Evolutionary conservation across 2,888 invertebrate species (phyloP).

Genomic region (Tetropium fuscum): DNA sequence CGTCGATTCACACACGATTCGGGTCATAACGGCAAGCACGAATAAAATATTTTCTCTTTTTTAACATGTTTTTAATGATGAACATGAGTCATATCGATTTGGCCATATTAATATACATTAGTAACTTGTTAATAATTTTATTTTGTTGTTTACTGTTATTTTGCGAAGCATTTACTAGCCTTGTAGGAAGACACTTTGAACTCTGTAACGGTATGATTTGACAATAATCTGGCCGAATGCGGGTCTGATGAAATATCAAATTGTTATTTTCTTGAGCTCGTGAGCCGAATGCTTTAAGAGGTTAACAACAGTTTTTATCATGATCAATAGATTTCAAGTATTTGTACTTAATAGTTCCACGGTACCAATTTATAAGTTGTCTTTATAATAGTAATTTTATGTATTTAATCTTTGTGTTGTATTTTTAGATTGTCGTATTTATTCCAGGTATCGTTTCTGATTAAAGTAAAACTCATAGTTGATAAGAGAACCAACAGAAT

Average conservation of each 20-base stretch:
- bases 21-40: neutral
- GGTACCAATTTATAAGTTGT: slow-evolving; percentile 30
- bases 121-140: slow-evolving; percentile 14
- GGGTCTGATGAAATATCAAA: neutral
- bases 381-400: slow-evolving; percentile 25
- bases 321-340: slow-evolving; percentile 56
- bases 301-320: slow-evolving; percentile 22
- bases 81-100: neutral
- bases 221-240: slow-evolving; percentile 14
- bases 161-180: slow-evolving; percentile 9
- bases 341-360: slow-evolving; percentile 53
- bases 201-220: slow-evolving; percentile 6
- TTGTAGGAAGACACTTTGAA: neutral
- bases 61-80: neutral
- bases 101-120: neutral
- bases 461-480: slow-evolving; percentile 25
- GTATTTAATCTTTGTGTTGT: slow-evolving; percentile 32
- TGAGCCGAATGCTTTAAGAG: slow-evolving; percentile 3
- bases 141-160: slow-evolving; percentile 17
- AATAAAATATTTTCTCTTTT: neutral
- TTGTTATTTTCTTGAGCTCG: neutral
- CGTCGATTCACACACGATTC: neutral
- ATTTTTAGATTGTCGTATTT: slow-evolving; percentile 34
- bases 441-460: slow-evolving; percentile 34
- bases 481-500: slow-evolving; percentile 29